Conservation (phyloP, 2,113 vertebrate genomes). For the Rhadina sibilatrix region DNA sequence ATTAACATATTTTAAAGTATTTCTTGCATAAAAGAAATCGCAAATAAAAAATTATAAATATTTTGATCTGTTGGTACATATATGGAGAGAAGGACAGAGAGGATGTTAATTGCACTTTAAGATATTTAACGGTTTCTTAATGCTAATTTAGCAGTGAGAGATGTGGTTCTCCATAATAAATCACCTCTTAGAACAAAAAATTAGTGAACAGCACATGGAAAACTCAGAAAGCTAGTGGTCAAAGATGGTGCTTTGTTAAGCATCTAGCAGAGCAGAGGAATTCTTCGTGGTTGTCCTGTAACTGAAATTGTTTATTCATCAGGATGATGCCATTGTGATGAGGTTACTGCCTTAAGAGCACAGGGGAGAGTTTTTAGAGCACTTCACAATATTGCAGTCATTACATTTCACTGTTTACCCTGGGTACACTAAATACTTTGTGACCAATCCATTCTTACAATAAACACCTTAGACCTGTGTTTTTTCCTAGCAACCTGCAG, state of each 20-base stretch:
- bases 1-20: neutral
- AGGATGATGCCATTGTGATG: fast-evolving
- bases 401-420: neutral
- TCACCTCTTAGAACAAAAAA: neutral
- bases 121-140: neutral
- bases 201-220: neutral
- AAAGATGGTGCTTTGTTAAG: neutral
- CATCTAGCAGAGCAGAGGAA: neutral
- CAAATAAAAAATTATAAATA: neutral
- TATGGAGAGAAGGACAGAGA: neutral
- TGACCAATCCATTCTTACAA: neutral
- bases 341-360: neutral
- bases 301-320: neutral
- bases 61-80: neutral
- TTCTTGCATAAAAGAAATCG: neutral
- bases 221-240: neutral
- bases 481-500: neutral
- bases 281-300: neutral
- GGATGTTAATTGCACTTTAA: neutral
- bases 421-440: neutral
- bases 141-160: neutral
- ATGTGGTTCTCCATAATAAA: neutral
- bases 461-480: neutral
- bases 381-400: neutral
- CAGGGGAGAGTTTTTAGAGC: neutral